Conservation (phyloP, 1,140 invertebrate species). For the Drosophila aff. region DNA sequence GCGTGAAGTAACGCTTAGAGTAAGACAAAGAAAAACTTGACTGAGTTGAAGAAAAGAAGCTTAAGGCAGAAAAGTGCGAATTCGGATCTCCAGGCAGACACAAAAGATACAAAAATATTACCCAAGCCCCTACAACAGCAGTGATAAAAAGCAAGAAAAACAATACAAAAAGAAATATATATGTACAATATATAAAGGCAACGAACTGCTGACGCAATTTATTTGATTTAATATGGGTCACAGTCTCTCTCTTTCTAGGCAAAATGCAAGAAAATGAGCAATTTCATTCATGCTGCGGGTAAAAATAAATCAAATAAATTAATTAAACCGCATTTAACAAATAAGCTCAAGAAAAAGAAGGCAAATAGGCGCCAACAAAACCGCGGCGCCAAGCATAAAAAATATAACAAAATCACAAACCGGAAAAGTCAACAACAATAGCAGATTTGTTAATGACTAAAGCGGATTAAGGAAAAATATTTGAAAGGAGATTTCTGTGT, state of each 20-base stretch:
- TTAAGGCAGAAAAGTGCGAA: constrained; percentile 24
- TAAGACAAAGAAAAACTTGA: constrained; percentile 39
- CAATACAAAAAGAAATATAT: constrained; percentile 6
- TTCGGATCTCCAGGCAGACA: constrained; percentile 16
- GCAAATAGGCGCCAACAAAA: constrained; percentile 21
- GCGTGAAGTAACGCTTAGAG: constrained; percentile 8
- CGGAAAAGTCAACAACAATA: constrained; percentile 35
- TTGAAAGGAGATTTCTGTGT: neutral
- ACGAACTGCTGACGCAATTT: constrained; percentile 38
- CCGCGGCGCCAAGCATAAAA: constrained; percentile 44
- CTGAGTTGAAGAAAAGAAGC: constrained; percentile 12
- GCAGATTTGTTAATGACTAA: constrained; percentile 27
- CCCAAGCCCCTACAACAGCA: constrained; percentile 10
- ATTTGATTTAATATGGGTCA: constrained; percentile 34
- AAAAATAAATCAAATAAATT: constrained; percentile 39
- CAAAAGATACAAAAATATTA: constrained; percentile 18
- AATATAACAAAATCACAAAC: constrained; percentile 32
- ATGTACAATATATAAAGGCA: constrained; percentile 10
- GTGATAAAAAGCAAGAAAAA: constrained; percentile 21
- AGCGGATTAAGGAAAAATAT: constrained; percentile 12
- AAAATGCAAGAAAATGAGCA: constrained; percentile 41
- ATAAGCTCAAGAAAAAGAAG: constrained; percentile 20
- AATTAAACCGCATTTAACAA: constrained; percentile 47
- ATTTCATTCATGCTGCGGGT: constrained; percentile 15
- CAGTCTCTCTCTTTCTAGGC: neutral